Conservation (phyloP, 2,888 invertebrate species). For the Nycteola revayana region DNA sequence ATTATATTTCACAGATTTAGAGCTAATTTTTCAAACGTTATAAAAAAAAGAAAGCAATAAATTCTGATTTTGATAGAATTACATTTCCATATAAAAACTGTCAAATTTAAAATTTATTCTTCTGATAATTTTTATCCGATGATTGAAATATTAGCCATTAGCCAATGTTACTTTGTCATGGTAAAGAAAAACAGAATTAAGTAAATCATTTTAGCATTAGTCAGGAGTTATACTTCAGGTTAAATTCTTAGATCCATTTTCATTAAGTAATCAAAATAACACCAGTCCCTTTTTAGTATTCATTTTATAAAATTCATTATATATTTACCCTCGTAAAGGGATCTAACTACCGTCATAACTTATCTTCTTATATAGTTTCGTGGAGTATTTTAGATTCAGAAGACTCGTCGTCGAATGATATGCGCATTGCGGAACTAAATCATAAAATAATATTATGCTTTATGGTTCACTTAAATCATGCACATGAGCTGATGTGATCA, state of each 20-base stretch:
- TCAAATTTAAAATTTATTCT: too few species aligned
- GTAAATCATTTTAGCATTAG: constrained; percentile 6
- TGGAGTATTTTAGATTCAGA: constrained; percentile 1
- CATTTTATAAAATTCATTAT: constrained; percentile 4
- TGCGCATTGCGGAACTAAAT: constrained; percentile 5
- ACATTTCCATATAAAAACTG: too few species aligned
- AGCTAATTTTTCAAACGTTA: too few species aligned
- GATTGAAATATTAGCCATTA: too few species aligned
- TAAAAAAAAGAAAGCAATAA: too few species aligned
- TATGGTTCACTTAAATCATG: constrained; percentile 3
- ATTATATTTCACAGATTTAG: too few species aligned
- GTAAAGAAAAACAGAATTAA: constrained; percentile 8
- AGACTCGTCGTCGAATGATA: constrained; percentile 1
- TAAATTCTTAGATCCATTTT: constrained; percentile 1
- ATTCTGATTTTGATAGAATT: too few species aligned
- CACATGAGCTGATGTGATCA: constrained; percentile 5
- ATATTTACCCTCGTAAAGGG: constrained; percentile 3
- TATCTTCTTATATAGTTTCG: neutral
- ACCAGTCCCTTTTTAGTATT: constrained; percentile 6
- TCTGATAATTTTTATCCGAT: too few species aligned
- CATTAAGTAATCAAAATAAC: neutral
- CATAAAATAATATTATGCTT: constrained; percentile 8
- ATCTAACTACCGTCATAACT: constrained; percentile 4
- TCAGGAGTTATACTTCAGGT: constrained; percentile 2
- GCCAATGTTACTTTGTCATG: constrained; percentile 4